Evolutionary conservation across 2,888 invertebrate species (phyloP).

Genomic region (Cheilosia pagana): DNA sequence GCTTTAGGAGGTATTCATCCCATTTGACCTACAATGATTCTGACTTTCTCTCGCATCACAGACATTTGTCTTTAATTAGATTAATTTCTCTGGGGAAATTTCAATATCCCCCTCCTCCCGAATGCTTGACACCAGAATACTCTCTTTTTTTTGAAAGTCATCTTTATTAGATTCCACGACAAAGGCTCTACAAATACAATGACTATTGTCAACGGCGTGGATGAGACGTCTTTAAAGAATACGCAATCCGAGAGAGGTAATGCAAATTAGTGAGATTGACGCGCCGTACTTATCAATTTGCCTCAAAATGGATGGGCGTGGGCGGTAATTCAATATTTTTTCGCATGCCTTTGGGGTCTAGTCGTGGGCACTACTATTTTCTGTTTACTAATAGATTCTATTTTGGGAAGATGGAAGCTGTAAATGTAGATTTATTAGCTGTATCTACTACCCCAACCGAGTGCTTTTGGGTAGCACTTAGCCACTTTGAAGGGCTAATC

Average conservation of each 20-base stretch:
- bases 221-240: constrained; percentile 9
- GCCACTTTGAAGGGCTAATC: too few relatives aligned
- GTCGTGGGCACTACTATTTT: background rate
- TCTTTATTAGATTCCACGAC: background rate
- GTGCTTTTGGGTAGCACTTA: too few relatives aligned
- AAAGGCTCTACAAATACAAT: background rate
- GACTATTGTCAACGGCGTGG: constrained; percentile 8
- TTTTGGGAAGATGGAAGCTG: too few relatives aligned
- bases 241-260: constrained; percentile 13
- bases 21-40: constrained; percentile 49
- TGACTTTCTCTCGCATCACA: constrained; percentile 44
- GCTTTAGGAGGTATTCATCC: constrained; percentile 50
- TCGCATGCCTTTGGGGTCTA: background rate
- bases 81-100: constrained; percentile 74
- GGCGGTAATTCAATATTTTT: constrained; percentile 1
- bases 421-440: too few relatives aligned
- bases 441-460: too few relatives aligned
- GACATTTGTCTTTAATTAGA: constrained; percentile 70
- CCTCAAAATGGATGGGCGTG: background rate
- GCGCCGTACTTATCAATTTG: background rate
- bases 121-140: constrained; percentile 18
- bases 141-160: background rate
- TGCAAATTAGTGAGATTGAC: constrained; percentile 32
- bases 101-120: constrained; percentile 14
- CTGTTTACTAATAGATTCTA: too few relatives aligned